Base-by-base conservation (phyloP, 1,140 invertebrate genomes). In the Polypedilum vanderplanki region DNA sequence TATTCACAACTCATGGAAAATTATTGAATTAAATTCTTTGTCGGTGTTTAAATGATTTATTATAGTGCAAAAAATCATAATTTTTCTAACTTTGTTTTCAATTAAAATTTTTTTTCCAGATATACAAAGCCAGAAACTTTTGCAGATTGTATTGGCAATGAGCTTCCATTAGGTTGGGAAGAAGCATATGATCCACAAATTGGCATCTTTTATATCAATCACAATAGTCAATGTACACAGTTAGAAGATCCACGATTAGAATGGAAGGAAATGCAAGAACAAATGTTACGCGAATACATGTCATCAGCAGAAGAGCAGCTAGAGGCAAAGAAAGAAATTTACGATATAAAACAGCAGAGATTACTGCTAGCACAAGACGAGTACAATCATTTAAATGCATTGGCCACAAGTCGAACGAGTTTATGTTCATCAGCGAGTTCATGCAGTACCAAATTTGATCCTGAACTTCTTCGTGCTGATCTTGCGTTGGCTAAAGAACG, bases 91-190 rank as follows among this genome's bases (percentile, higher is more conserved):
- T 46, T 46, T 46, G 8, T 46, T 12, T 57, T 22, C 9, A 75
- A 46, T 46, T 73, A 73, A 40, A n/a, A n/a, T n/a, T n/a, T 40
- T 15, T 40, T 78, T 90, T 92, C 65, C 87, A 98, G 95, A 85
- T 95, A 91, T 82, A 97, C 95, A 76, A 98, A 98, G 85, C 96
- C 96, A 75, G 93, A 95, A 83, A 93, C 93, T 67, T 98, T 98
- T 86, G 96, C 96, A 77, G 97, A 98, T 83, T 98, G 97, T 85
- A 93, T 97, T 81, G 96, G 95, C 79, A 95, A 98, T 87, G 96
- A 98, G 84, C 85, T 98, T 80, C 96, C 96, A 57, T 87, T 96
- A 79, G 96, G 97, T 76, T 98, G 97, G 97, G 96, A 98, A 85
- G 93, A 97, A 85, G 90, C 91, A 17, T 95, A 91, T 82, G 95